Conservation (phyloP, 2,113 vertebrate species). For the Piliocolobus tephrosceles region DNA sequence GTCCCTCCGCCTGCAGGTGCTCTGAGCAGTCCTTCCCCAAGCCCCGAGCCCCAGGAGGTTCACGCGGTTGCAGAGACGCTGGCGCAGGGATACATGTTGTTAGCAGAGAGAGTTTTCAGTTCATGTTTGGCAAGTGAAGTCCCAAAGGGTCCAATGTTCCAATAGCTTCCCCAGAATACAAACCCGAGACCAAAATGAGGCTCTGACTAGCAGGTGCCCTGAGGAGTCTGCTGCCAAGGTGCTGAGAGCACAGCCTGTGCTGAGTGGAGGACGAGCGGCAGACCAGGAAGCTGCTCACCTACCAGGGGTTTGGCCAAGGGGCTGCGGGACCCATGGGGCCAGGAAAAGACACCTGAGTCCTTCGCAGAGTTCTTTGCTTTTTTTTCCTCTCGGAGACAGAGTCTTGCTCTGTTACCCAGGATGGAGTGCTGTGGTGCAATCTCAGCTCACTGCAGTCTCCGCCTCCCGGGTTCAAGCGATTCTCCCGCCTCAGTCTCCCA, state of each 20-base stretch:
- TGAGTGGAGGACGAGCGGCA: fast-evolving
- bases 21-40: not conserved
- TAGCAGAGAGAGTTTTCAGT: not conserved
- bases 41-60: not conserved
- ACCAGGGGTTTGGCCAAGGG: not conserved
- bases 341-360: not conserved
- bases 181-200: not conserved
- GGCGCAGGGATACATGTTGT: fast-evolving
- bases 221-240: not conserved
- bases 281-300: not conserved
- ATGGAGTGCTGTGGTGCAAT: too few relatives aligned
- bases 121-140: not conserved
- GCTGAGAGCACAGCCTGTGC: not conserved
- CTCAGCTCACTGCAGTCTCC: too few relatives aligned
- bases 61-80: not conserved
- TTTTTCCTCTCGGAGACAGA: too few relatives aligned
- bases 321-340: not conserved
- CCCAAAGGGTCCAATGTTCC: not conserved
- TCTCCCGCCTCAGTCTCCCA: too few relatives aligned
- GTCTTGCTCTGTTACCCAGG: too few relatives aligned
- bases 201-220: not conserved
- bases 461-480: too few relatives aligned
- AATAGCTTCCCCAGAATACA: not conserved
- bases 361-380: not conserved
- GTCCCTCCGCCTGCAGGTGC: not conserved